Evolutionary conservation across 2,797 vertebrate species (phyloP).

Genomic region (Chloroceryle inda): DNA sequence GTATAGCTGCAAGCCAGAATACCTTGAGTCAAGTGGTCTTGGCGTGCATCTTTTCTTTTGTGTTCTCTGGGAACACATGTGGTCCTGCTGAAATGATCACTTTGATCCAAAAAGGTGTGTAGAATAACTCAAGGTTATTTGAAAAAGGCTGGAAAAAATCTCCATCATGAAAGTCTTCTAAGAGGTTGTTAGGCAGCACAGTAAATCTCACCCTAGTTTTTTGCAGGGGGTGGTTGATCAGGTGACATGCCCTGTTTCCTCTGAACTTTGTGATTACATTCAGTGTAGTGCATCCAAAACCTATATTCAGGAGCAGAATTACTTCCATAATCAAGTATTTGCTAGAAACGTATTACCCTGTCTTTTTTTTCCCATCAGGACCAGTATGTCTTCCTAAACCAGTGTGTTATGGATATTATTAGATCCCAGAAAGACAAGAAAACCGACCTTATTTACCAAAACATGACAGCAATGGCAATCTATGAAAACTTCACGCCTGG

Average conservation of each 20-base stretch:
- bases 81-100: neutral
- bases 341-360: neutral
- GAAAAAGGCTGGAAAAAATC: neutral
- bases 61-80: neutral
- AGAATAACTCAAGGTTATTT: neutral
- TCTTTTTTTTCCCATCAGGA: conserved; percentile 81
- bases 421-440: conserved; percentile 89
- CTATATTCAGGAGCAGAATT: neutral
- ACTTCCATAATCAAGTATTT: neutral
- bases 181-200: neutral
- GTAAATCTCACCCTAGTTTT: neutral
- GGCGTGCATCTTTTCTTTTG: neutral
- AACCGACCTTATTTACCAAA: conserved; percentile 91
- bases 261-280: neutral
- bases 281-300: neutral
- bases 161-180: neutral
- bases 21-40: neutral
- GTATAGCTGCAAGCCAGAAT: neutral
- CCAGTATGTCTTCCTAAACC: conserved; percentile 95
- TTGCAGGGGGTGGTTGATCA: neutral
- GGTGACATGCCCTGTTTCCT: neutral
- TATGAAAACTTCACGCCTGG: conserved; percentile 87
- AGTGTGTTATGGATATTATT: conserved; percentile 94
- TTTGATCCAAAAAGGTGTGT: neutral
- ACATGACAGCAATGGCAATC: conserved; percentile 87